A percentile compares a stretch with the other conserved stretches of the same genome.
phyloP scores from a whole-genome alignment of 2,113 vertebrate species.

The Mobula birostris region DNA sequence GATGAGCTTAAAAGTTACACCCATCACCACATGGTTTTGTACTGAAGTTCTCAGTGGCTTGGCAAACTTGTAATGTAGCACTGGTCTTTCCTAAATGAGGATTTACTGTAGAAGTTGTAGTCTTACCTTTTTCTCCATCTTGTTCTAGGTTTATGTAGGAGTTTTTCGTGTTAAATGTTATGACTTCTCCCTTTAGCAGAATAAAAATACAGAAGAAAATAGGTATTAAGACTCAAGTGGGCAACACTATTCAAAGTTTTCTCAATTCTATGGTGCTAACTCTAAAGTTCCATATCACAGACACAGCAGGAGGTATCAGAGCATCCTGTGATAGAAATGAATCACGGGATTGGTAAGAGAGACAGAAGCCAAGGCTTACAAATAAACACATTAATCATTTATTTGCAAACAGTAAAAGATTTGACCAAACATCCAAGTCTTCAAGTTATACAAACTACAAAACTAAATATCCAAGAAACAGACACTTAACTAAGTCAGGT shows the following conservation, averaged over 20 bases:
- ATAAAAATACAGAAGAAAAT: neutral
- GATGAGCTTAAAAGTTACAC: neutral
- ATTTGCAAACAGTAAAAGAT: no score
- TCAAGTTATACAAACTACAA: no score
- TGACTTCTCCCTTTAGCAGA: neutral
- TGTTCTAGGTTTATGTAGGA: neutral
- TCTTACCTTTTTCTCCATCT: conserved; percentile 27
- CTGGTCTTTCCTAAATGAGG: neutral
- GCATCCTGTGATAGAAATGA: neutral
- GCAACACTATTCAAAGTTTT: neutral
- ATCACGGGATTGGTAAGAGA: no score
- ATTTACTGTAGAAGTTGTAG: neutral
- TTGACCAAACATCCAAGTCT: no score
- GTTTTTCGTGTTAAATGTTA: neutral
- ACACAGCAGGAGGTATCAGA: neutral
- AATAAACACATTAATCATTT: no score
- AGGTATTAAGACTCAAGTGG: no score
- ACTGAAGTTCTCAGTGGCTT: neutral
- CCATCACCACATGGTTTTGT: neutral
- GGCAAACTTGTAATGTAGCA: neutral
- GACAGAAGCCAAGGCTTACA: no score
- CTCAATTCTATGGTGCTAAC: no score
- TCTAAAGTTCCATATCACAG: neutral
- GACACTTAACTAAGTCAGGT: no score
- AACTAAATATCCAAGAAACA: no score